A percentile compares a stretch with the other conserved stretches of the same genome.
Evolutionary conservation across 2,797 vertebrate genomes (phyloP).

Genomic region (Liparis tanakae): DNA sequence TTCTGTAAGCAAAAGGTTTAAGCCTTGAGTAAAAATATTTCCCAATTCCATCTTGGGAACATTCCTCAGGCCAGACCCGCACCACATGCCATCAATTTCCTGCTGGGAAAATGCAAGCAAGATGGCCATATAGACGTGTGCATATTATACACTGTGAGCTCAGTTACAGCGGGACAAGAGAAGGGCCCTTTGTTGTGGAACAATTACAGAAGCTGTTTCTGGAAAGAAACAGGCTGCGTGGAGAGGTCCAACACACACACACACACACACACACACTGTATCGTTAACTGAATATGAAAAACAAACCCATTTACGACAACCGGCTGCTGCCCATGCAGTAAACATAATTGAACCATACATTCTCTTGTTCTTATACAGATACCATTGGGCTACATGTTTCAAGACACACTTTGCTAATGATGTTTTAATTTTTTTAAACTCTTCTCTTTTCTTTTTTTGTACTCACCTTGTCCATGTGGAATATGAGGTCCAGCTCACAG

Average conservation of each 20-base stretch:
- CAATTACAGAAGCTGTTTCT: slow-evolving; percentile 18
- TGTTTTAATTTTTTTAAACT: neutral
- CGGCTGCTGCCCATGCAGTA: neutral
- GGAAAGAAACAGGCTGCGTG: slow-evolving; percentile 23
- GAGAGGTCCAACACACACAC: neutral
- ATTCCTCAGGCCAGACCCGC: slow-evolving; percentile 66
- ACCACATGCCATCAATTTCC: slow-evolving; percentile 72
- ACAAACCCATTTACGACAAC: neutral
- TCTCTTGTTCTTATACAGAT: slow-evolving; percentile 1
- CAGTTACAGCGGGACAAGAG: too few species aligned
- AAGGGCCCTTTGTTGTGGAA: neutral
- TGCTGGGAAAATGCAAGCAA: slow-evolving; percentile 74
- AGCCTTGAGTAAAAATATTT: slow-evolving; percentile 37
- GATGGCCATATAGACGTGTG: slow-evolving; percentile 51
- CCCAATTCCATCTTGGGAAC: slow-evolving; percentile 49
- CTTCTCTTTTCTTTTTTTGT: too few species aligned
- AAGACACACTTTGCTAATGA: too few species aligned
- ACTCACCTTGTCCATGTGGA: slow-evolving; percentile 97
- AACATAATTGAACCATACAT: slow-evolving; percentile 2
- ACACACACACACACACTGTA: neutral
- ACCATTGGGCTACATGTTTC: neutral
- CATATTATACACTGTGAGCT: slow-evolving; percentile 26
- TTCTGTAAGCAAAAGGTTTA: neutral
- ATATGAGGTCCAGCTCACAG: slow-evolving; percentile 98
- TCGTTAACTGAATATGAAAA: slow-evolving; percentile 4